Evolutionary conservation across 2,888 invertebrate species (phyloP).

Genomic region (Notodonta dromedarius): DNA sequence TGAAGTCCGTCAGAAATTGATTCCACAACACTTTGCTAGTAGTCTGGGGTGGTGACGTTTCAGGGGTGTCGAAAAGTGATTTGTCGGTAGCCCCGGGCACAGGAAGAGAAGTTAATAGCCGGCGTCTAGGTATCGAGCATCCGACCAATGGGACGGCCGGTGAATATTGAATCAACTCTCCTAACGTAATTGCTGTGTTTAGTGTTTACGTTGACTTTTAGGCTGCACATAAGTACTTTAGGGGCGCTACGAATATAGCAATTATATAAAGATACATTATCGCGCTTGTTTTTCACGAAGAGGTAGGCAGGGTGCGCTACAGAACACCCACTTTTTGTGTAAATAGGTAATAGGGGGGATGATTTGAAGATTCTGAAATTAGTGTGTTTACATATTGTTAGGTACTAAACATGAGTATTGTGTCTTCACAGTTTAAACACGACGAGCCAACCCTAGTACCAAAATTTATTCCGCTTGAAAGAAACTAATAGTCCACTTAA

Average conservation of each 20-base stretch:
- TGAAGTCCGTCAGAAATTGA: neutral
- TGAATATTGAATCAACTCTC: constrained; percentile 56
- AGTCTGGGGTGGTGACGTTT: constrained; percentile 11
- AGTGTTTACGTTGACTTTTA: neutral
- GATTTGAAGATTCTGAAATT: too few species aligned
- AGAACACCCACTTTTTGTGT: too few species aligned
- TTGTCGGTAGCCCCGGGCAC: constrained; percentile 69
- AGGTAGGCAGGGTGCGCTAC: too few species aligned
- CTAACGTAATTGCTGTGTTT: constrained; percentile 16
- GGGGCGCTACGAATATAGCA: too few species aligned
- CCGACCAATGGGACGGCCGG: constrained; percentile 72
- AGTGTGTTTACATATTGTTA: neutral
- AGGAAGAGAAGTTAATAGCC: constrained; percentile 75
- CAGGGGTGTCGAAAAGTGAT: constrained; percentile 66
- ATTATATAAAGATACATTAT: too few species aligned
- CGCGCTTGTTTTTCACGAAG: too few species aligned
- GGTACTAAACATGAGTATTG: neutral
- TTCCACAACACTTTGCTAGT: neutral
- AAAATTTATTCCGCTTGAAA: neutral
- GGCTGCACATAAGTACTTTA: too few species aligned
- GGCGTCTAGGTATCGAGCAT: constrained; percentile 69
- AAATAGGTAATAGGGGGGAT: too few species aligned
- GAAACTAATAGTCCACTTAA: neutral
- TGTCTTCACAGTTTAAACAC: neutral
- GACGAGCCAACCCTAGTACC: neutral